phyloP scores from a whole-genome alignment of 2,888 invertebrate species.

The Arctia plantaginis region DNA sequence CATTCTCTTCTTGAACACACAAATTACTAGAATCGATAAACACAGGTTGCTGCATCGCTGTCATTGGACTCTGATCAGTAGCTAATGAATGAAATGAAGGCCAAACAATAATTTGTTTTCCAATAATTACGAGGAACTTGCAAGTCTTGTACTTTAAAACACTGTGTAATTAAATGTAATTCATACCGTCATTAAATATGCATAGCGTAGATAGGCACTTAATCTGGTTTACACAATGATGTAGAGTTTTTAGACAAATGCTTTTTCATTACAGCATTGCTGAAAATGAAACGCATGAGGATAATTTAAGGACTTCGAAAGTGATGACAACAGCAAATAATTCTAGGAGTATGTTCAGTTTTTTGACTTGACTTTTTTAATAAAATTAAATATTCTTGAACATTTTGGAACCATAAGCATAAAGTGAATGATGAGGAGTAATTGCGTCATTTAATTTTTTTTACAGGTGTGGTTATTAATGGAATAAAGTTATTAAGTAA shows the following conservation, averaged over 20 bases:
- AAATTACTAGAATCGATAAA: too few relatives aligned
- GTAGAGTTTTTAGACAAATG: neutral
- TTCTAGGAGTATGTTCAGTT: too few relatives aligned
- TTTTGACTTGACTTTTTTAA: too few relatives aligned
- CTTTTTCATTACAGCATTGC: neutral
- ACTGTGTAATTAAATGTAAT: slow-evolving; percentile 11
- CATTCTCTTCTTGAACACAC: too few relatives aligned
- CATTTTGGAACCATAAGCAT: too few relatives aligned
- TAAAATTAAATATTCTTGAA: too few relatives aligned
- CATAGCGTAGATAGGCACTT: neutral
- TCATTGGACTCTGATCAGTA: slow-evolving; percentile 1
- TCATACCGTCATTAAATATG: neutral
- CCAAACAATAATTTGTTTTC: slow-evolving; percentile 15
- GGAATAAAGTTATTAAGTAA: neutral
- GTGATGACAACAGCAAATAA: neutral
- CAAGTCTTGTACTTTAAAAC: neutral
- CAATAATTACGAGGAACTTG: neutral
- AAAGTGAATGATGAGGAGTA: too few relatives aligned
- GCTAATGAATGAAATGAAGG: slow-evolving; percentile 10
- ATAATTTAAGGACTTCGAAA: neutral
- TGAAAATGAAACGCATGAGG: neutral
- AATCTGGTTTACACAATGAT: neutral
- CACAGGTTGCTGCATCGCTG: neutral
- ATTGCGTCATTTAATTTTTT: neutral
- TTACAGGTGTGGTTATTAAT: neutral